Conservation (phyloP, 1,140 invertebrate genomes). For the Drosophila tani region DNA sequence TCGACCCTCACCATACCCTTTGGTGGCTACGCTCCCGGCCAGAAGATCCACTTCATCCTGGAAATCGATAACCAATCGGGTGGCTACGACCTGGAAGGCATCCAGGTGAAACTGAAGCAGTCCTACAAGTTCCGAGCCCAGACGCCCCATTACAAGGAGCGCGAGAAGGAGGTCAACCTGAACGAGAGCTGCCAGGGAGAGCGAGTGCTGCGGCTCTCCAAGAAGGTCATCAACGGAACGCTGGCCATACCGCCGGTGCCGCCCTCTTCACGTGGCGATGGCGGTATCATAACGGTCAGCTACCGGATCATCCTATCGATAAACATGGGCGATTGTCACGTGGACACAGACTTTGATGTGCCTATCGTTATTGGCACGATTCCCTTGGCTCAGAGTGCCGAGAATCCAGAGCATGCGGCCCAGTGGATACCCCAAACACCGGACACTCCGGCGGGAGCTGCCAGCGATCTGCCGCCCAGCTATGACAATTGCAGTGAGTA, state of each 20-base stretch:
- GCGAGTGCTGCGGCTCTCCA: slow-evolving; percentile 59
- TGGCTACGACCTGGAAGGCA: slow-evolving; percentile 59
- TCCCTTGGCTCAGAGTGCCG: slow-evolving; percentile 64
- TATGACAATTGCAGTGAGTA: slow-evolving; percentile 70
- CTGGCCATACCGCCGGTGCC: slow-evolving; percentile 65
- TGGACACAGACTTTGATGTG: slow-evolving; percentile 47
- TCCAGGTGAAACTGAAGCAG: slow-evolving; percentile 45
- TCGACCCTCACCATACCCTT: slow-evolving; percentile 68
- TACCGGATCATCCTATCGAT: slow-evolving; percentile 59
- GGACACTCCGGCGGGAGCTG: slow-evolving; percentile 66
- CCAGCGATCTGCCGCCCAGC: slow-evolving; percentile 62
- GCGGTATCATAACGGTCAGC: slow-evolving; percentile 58
- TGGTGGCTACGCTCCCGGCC: slow-evolving; percentile 76
- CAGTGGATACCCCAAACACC: slow-evolving; percentile 70
- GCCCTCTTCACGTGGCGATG: slow-evolving; percentile 81
- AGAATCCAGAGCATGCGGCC: slow-evolving; percentile 41
- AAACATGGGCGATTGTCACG: slow-evolving; percentile 56
- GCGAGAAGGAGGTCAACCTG: slow-evolving; percentile 37
- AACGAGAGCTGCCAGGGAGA: slow-evolving; percentile 27
- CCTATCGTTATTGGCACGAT: slow-evolving; percentile 75
- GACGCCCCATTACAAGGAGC: slow-evolving; percentile 42
- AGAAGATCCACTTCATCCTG: slow-evolving; percentile 59
- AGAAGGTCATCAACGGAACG: slow-evolving; percentile 55
- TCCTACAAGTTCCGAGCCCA: slow-evolving; percentile 53
- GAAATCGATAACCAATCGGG: slow-evolving; percentile 68